Evolutionary conservation across 1,140 invertebrate species (phyloP).

Genomic region (Pinna nobilis): DNA sequence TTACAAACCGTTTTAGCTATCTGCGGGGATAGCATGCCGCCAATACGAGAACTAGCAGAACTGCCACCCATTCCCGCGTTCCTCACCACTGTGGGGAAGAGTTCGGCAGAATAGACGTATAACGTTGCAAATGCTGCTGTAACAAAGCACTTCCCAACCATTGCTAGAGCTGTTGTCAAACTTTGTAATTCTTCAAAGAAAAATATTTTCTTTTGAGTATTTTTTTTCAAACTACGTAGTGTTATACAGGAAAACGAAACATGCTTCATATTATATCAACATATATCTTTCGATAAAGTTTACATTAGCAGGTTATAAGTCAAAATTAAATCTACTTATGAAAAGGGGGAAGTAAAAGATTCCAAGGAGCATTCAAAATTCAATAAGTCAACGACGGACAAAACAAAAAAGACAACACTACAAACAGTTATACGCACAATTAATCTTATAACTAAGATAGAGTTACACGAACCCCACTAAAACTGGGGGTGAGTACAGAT

Average conservation of each 20-base stretch:
- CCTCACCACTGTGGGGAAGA: conserved; percentile 89
- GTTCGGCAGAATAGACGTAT: conserved; percentile 87
- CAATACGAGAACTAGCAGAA: conserved; percentile 85
- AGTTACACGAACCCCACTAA: no score
- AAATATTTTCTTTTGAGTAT: neutral
- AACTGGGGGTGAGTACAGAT: no score
- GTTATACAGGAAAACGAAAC: neutral
- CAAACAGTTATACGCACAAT: no score
- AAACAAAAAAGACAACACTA: no score
- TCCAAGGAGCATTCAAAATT: no score
- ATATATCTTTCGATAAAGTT: neutral
- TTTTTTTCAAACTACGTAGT: no score
- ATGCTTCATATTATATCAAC: neutral
- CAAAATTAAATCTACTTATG: no score
- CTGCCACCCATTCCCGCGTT: conserved; percentile 87
- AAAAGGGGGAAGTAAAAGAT: no score
- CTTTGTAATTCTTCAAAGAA: conserved; percentile 3
- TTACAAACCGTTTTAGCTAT: conserved; percentile 59
- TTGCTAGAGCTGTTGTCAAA: conserved; percentile 77
- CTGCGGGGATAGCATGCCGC: conserved; percentile 84
- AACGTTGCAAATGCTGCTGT: conserved; percentile 78
- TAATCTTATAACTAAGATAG: no score
- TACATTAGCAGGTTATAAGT: no score
- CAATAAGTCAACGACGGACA: no score
- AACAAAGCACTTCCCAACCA: conserved; percentile 81